Evolutionary conservation across 2,113 vertebrate genomes (phyloP), one percentile per base, ranked within the genome.

Genomic region (Arvicanthis niloticus): DNA sequence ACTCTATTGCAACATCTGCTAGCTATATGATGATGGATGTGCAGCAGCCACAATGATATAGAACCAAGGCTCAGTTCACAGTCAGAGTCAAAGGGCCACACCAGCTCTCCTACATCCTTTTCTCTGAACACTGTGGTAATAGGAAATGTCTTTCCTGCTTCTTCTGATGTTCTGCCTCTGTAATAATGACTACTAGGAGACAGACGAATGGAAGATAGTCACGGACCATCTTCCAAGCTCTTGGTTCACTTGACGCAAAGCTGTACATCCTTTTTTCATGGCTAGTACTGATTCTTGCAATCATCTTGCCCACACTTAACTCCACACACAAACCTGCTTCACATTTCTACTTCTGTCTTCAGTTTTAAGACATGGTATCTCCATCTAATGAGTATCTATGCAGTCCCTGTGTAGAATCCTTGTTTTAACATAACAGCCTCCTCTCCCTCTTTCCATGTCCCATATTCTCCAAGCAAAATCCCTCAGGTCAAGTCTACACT

Each of bases 31-130:
- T 10, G 24, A 4, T 26, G 9, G 2, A 88, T 26, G 58, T 67
- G 3, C 9, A 42, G 0, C 26, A 12, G 4, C 12, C 81, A 1
- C 11, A 7, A 5, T 15, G 7, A 17, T 1, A 0, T 1, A 12
- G 82, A 24, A 42, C 37, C 31, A 15, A 58, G 22, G n/a, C 40
- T 77, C 51, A 78, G 56, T 24, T 24, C 21, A 24, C 11, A 3
- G 37, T 60, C 84, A 77, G 60, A 42, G 68, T 16, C 21, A 76
- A 91, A 19, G 24, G 13, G 31, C 65, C 45, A 67, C 45, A 73
- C 45, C 60, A 56, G 45, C n/a, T 92, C 48, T 45, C 65, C 78
- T 29, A 40, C 22, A 37, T 34, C n/a, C 31, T 40, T 1, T 53
- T 21, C 72, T 88, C 91, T 31, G 76, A 48, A 21, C 21, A 12